A percentile compares a stretch with the other conserved stretches of the same genome.
These are phyloP conservation scores for Diogma glabrata DNA, from an alignment of 2,888 invertebrate species.

Conservation along the genomic window DNA sequence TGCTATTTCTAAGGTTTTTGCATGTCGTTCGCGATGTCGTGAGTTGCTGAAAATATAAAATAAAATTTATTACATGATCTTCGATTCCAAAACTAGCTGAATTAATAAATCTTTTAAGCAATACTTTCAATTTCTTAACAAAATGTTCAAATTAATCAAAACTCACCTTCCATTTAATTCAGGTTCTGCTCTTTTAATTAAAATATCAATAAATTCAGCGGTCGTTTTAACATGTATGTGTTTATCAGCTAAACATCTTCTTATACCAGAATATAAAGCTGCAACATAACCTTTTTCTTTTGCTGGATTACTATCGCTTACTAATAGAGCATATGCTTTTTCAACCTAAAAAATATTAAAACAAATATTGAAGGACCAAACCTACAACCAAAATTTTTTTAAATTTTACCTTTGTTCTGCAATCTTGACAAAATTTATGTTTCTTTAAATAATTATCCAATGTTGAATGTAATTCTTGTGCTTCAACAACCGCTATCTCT, in stretches of 20 bases:
- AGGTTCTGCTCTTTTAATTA: conserved; percentile 83
- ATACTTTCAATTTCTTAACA: too few species aligned
- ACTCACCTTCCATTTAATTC: conserved; percentile 73
- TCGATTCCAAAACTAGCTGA: too few species aligned
- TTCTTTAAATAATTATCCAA: conserved; percentile 83
- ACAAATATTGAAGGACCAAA: conserved; percentile 4
- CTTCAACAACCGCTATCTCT: conserved; percentile 80
- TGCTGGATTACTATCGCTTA: conserved; percentile 69
- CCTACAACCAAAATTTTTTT: not conserved
- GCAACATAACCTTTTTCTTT: conserved; percentile 86
- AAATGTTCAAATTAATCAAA: too few species aligned
- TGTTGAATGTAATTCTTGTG: conserved; percentile 70
- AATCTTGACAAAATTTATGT: conserved; percentile 89
- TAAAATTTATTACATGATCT: too few species aligned
- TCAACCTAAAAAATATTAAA: conserved; percentile 39
- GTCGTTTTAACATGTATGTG: conserved; percentile 81
- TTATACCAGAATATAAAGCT: conserved; percentile 74
- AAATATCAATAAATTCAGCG: conserved; percentile 76
- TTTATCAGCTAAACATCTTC: conserved; percentile 71
- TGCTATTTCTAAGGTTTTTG: conserved; percentile 92
- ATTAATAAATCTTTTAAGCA: too few species aligned
- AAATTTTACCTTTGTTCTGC: conserved; percentile 69
- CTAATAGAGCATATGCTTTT: conserved; percentile 74
- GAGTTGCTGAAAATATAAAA: conserved; percentile 29
- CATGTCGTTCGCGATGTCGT: conserved; percentile 80